Conservation (phyloP, 1,140 invertebrate genomes). For the Diorhabda sublineata region DNA sequence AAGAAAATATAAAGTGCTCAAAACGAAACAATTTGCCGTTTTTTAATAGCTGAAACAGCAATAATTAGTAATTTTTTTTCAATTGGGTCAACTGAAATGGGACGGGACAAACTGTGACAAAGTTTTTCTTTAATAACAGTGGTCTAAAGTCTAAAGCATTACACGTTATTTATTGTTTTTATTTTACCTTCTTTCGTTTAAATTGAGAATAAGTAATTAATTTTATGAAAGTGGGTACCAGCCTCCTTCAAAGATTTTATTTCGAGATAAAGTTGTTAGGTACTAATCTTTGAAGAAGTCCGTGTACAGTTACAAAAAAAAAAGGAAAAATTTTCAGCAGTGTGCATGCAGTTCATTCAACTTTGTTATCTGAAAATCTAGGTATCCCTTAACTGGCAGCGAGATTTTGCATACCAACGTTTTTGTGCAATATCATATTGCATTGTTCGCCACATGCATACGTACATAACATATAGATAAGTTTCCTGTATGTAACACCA, state of each 20-base stretch:
- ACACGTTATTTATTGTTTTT: too few species aligned
- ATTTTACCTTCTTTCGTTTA: too few species aligned
- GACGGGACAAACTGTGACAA: too few species aligned
- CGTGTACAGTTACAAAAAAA: neutral
- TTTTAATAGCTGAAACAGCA: too few species aligned
- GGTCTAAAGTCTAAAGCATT: too few species aligned
- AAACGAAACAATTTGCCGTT: too few species aligned
- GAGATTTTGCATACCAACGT: slow-evolving; percentile 15
- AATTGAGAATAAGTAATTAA: neutral
- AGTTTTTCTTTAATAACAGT: too few species aligned
- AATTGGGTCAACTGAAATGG: too few species aligned
- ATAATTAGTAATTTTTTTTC: too few species aligned
- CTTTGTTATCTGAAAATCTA: slow-evolving; percentile 16
- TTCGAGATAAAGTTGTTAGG: neutral
- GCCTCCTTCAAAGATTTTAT: neutral
- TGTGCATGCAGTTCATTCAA: slow-evolving; percentile 7
- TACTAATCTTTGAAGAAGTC: neutral
- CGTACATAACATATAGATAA: slow-evolving; percentile 11
- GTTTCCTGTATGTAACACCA: slow-evolving; percentile 19
- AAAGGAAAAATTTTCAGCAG: neutral
- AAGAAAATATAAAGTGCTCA: too few species aligned
- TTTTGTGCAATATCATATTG: slow-evolving; percentile 20
- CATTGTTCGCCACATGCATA: slow-evolving; percentile 16
- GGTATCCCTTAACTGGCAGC: slow-evolving; percentile 8
- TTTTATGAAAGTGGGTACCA: neutral